A percentile compares a stretch with the other conserved stretches of the same genome.
phyloP scores from a whole-genome alignment of 2,113 vertebrate species.

The Carettochelys insculpta region DNA sequence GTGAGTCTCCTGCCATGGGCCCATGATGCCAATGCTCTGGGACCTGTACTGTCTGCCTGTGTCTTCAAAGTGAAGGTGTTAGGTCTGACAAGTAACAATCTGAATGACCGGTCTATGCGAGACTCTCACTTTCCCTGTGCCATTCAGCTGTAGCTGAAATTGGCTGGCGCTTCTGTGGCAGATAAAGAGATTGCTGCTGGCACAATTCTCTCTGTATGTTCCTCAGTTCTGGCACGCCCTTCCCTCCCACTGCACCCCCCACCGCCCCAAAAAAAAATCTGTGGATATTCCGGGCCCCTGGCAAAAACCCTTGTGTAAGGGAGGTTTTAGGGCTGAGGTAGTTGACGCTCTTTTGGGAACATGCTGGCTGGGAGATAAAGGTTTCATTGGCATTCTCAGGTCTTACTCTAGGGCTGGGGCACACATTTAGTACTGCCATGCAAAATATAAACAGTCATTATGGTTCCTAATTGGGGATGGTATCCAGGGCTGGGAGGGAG shows the following conservation, averaged over 20 bases:
- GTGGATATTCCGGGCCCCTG: neutral
- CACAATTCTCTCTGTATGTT: neutral
- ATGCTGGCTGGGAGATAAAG: neutral
- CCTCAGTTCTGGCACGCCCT: neutral
- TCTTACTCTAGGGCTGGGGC: neutral
- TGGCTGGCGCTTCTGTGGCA: neutral
- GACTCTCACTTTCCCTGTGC: neutral
- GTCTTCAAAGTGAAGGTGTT: neutral
- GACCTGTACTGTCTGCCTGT: neutral
- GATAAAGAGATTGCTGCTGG: neutral
- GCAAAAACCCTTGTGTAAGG: neutral
- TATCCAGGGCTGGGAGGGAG: too few relatives aligned
- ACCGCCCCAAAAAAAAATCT: neutral
- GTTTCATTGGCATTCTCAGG: neutral
- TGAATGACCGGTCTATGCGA: neutral
- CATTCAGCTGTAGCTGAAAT: neutral
- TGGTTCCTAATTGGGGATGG: neutral
- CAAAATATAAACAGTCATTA: neutral
- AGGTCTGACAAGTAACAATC: neutral
- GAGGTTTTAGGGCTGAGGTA: neutral
- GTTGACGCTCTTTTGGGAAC: neutral
- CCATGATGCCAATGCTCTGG: neutral
- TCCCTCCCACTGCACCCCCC: neutral
- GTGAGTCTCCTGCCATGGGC: neutral
- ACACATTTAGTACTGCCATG: neutral